Evolutionary conservation across 1,140 invertebrate species (phyloP).

Genomic region (Zophobas morio): DNA sequence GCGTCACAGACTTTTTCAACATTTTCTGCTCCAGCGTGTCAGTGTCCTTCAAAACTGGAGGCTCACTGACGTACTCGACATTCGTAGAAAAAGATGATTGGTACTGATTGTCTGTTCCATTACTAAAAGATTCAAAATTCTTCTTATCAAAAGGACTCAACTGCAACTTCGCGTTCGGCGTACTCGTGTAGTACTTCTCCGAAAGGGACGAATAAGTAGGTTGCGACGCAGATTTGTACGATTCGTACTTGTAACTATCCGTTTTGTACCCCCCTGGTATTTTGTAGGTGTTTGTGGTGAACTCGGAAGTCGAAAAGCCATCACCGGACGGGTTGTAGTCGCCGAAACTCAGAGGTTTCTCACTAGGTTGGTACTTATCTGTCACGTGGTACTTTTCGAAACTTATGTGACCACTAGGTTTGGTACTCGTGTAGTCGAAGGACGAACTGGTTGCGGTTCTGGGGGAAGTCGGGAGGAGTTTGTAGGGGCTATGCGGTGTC

Average conservation of each 20-base stretch:
- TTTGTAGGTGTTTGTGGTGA: conserved; percentile 62
- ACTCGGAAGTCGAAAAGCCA: conserved; percentile 63
- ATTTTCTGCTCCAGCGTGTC: conserved; percentile 69
- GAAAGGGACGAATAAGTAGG: conserved; percentile 65
- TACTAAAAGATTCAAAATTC: conserved; percentile 60
- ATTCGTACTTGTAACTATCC: conserved; percentile 63
- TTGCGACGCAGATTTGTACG: conserved; percentile 59
- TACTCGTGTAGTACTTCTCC: conserved; percentile 69
- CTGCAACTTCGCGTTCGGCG: conserved; percentile 62
- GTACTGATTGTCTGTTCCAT: conserved; percentile 59
- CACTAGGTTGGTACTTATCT: not conserved
- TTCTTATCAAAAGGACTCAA: conserved; percentile 56
- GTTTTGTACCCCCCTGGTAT: conserved; percentile 64
- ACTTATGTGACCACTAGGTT: conserved; percentile 6
- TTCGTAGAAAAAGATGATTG: conserved; percentile 63
- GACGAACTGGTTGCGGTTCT: conserved; percentile 1
- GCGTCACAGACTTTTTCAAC: conserved; percentile 70
- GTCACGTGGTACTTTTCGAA: conserved; percentile 16
- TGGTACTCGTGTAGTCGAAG: conserved; percentile 33
- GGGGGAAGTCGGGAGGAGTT: conserved; percentile 25
- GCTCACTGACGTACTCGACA: conserved; percentile 67
- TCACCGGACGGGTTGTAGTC: conserved; percentile 48
- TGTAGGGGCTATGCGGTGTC: not conserved
- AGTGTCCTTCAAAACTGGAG: conserved; percentile 66
- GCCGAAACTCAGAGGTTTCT: not conserved